Conservation (phyloP, 1,140 invertebrate species). For the Heliothis subflexa region DNA sequence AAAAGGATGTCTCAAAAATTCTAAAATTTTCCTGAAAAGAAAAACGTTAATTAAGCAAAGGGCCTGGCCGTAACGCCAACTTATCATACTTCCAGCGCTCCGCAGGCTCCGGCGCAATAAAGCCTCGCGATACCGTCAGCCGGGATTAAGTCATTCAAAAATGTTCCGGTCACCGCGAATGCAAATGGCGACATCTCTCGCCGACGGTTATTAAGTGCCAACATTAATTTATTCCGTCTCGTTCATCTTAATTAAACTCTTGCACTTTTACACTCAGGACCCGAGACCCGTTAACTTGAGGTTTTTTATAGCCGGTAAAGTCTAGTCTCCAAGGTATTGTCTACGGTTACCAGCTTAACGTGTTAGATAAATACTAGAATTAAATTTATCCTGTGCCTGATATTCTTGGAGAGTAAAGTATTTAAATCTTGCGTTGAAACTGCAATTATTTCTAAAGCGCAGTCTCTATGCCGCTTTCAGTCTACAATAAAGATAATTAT, state of each 20-base stretch:
- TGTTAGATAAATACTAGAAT: neutral
- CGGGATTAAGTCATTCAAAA: conserved; percentile 48
- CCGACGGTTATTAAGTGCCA: conserved; percentile 43
- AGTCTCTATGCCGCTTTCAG: conserved; percentile 4
- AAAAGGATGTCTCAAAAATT: neutral
- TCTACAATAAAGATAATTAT: conserved; percentile 37
- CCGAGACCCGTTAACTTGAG: neutral
- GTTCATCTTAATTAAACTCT: conserved; percentile 51
- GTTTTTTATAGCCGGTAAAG: neutral
- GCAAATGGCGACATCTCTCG: conserved; percentile 47
- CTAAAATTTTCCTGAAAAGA: neutral
- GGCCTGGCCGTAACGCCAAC: neutral
- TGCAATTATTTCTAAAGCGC: conserved; percentile 13
- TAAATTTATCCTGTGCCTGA: neutral
- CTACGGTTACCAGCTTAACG: neutral
- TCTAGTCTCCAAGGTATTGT: neutral
- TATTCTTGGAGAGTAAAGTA: neutral
- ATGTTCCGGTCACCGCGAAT: conserved; percentile 45
- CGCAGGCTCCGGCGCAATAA: conserved; percentile 12
- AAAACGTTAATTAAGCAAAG: conserved; percentile 22
- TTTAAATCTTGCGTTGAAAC: conserved; percentile 5
- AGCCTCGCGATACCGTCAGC: conserved; percentile 30
- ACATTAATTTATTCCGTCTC: conserved; percentile 50
- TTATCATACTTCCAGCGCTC: conserved; percentile 30
- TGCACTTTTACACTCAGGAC: conserved; percentile 40